Evolutionary conservation across 2,888 invertebrate species (phyloP), one percentile per base, ranked within the genome.

Genomic region (Tachystola acroxantha): DNA sequence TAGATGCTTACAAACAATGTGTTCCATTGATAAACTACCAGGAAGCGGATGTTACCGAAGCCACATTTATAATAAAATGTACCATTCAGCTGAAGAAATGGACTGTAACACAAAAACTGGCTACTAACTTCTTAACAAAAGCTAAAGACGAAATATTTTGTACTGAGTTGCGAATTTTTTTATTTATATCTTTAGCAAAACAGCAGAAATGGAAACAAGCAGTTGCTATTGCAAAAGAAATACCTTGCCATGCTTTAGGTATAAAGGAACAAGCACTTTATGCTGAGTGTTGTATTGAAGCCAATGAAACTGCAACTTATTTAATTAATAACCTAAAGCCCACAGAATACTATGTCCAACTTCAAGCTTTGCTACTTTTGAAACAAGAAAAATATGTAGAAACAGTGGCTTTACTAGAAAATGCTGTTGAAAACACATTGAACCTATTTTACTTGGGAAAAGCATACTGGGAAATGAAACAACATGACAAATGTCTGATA

Each of bases 401-500:
- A 58, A 90, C 91, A 3, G 59, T 91, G 29, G 60, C 78, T 38
- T 55, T 90, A 19, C 60, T 94, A 32, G 69, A 88, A 45, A 62
- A 77, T 36, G 60, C 57, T 29, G 33, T 64, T 34, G 77, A 89
- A 27, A 65, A 71, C 44, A 69, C 88, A 10, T 77, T 90, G 40
- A 85, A 88, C 45, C 89, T 89, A 75, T 74, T 89, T 39, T 87
- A 89, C 61, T 72, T 91, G 34, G 93, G 91, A 1, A 77, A 81
- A 57, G 80, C 91, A 36, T 88, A 90, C 64, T 91, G 89, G 88
- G 74, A 88, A 55, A 57, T 89, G 10, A 69, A 87, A 27, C 74
- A 91, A 40, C 89, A 87, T 70, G 86, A 89, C 20, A 89, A 91
- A 46, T 89, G 91, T 47, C 75, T 93, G 20, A 76, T 89, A 40